phyloP scores from a whole-genome alignment of 2,888 invertebrate genomes.

The Plagodis pulveraria region DNA sequence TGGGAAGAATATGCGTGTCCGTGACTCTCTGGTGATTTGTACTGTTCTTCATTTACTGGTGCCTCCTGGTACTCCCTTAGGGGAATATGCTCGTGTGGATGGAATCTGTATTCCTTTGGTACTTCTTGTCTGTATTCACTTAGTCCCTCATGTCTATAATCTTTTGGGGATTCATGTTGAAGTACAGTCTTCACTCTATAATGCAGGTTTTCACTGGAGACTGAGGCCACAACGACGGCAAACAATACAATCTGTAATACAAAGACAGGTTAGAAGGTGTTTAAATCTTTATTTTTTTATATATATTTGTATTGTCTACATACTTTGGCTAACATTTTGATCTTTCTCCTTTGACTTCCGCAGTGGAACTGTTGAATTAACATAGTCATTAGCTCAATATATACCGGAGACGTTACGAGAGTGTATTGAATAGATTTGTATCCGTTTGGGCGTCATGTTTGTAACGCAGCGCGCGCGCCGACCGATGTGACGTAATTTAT shows the following conservation, averaged over 20 bases:
- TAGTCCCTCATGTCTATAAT: conserved; percentile 54
- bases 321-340: conserved; percentile 78
- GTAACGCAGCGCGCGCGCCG: conserved; percentile 63
- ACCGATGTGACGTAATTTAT: conserved; percentile 78
- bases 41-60: conserved; percentile 36
- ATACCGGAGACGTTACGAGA: conserved; percentile 83
- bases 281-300: conserved; percentile 21
- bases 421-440: conserved; percentile 79
- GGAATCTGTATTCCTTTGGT: conserved; percentile 55
- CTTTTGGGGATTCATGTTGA: conserved; percentile 58
- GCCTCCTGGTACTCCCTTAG: conserved; percentile 53
- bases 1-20: conserved; percentile 61
- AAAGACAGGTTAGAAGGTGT: conserved; percentile 22
- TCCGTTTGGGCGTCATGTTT: conserved; percentile 73
- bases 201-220: conserved; percentile 57
- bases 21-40: conserved; percentile 42
- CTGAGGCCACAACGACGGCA: conserved; percentile 50
- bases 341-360: conserved; percentile 79
- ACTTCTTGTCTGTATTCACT: conserved; percentile 44
- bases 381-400: conserved; percentile 82
- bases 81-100: conserved; percentile 51
- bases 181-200: conserved; percentile 54
- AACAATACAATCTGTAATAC: conserved; percentile 65
- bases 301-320: conserved; percentile 40
- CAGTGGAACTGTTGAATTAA: conserved; percentile 80